Conservation (phyloP, 2,888 invertebrate genomes). For the Xylota sylvarum region DNA sequence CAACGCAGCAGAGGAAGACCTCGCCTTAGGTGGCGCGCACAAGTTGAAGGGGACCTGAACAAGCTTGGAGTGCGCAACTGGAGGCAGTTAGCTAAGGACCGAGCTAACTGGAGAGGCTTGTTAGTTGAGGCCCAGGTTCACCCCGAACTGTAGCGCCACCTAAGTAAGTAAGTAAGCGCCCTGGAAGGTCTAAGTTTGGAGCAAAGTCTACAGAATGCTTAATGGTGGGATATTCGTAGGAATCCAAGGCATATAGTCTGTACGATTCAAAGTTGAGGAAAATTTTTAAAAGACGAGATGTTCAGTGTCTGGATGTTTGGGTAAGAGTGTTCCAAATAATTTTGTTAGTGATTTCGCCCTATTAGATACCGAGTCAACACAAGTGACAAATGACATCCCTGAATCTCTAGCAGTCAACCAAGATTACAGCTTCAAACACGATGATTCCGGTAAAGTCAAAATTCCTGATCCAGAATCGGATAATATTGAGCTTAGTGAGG, state of each 20-base stretch:
- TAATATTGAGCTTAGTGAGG: background rate
- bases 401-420: background rate
- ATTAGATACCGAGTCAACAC: background rate
- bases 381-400: background rate
- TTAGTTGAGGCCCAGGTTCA: no score
- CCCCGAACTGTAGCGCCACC: no score
- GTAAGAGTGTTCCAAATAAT: background rate
- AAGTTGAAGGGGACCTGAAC: no score
- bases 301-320: conserved; percentile 17
- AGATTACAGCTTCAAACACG: background rate
- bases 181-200: conserved; percentile 9
- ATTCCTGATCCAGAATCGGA: background rate
- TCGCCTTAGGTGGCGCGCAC: no score
- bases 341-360: background rate
- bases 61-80: no score
- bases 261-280: conserved; percentile 31
- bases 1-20: no score
- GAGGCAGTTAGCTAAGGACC: no score
- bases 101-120: no score
- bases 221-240: conserved; percentile 35
- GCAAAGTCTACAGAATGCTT: conserved; percentile 20
- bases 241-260: conserved; percentile 37
- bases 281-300: conserved; percentile 30
- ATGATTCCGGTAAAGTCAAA: background rate
- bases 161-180: no score